These are phyloP conservation scores for Drosophila koepferae DNA, from an alignment of 2,888 invertebrate species.

Conservation along the genomic window DNA sequence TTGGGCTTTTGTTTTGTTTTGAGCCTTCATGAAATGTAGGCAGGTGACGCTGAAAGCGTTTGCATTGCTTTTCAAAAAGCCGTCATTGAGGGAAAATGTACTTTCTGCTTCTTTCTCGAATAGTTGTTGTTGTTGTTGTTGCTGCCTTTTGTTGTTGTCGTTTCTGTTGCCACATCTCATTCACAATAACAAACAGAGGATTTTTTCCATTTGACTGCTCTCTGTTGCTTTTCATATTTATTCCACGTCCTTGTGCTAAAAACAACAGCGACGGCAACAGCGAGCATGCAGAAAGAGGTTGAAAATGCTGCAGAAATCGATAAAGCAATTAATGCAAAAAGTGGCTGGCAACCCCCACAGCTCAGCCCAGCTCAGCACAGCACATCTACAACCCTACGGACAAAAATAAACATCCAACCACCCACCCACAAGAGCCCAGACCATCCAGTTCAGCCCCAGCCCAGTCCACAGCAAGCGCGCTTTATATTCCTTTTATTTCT, in stretches of 20 bases:
- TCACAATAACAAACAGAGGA: slow-evolving; percentile 53
- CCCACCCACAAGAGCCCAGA: slow-evolving; percentile 22
- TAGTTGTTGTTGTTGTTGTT: slow-evolving; percentile 36
- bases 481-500: slow-evolving; percentile 19
- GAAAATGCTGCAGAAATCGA: slow-evolving; percentile 72
- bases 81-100: slow-evolving; percentile 62
- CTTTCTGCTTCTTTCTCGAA: slow-evolving; percentile 38
- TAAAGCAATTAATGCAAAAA: slow-evolving; percentile 82
- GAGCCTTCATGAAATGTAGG: slow-evolving; percentile 42
- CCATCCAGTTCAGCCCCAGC: neutral
- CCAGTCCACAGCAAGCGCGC: slow-evolving; percentile 21
- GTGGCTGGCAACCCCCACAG: slow-evolving; percentile 58
- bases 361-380: slow-evolving; percentile 12
- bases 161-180: slow-evolving; percentile 54
- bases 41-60: slow-evolving; percentile 60
- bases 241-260: slow-evolving; percentile 76
- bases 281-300: slow-evolving; percentile 31
- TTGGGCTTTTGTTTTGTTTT: slow-evolving; percentile 63
- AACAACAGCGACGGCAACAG: slow-evolving; percentile 29
- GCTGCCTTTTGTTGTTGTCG: slow-evolving; percentile 29
- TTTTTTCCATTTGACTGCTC: slow-evolving; percentile 47
- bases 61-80: slow-evolving; percentile 57
- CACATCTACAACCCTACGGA: slow-evolving; percentile 59
- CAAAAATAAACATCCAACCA: slow-evolving; percentile 60
- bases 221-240: slow-evolving; percentile 54